These are phyloP conservation scores for Sebastes vulpes DNA, from an alignment of 2,797 vertebrate species.

Conservation along the genomic window DNA sequence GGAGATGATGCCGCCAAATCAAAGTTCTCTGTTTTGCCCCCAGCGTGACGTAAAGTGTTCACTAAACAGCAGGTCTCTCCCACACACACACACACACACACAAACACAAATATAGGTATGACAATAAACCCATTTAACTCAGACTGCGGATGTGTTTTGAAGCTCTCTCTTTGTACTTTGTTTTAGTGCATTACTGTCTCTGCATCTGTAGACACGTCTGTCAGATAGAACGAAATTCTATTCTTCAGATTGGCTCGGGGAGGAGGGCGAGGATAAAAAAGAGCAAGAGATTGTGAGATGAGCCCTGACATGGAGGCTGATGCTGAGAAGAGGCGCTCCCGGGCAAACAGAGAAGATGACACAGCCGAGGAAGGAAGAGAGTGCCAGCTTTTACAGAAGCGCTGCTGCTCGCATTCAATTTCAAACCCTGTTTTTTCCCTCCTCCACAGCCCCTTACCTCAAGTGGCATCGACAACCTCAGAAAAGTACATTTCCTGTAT, in stretches of 20 bases:
- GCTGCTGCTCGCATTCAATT: conserved; percentile 26
- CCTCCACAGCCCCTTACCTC: conserved; percentile 1
- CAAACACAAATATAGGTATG: background rate
- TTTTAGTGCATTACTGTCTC: background rate
- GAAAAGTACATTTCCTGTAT: conserved; percentile 19
- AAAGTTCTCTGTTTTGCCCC: background rate
- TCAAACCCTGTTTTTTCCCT: background rate
- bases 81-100: background rate
- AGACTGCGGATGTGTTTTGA: background rate
- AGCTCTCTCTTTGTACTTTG: background rate
- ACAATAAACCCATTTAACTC: background rate
- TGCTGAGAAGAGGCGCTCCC: conserved; percentile 50
- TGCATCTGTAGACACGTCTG: conserved; percentile 16
- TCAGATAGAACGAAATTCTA: conserved; percentile 1
- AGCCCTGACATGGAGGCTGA: conserved; percentile 61
- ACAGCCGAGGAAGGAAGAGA: conserved; percentile 28
- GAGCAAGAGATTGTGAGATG: conserved; percentile 54
- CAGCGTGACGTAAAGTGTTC: background rate
- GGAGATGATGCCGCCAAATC: background rate
- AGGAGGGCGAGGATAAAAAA: conserved; percentile 18
- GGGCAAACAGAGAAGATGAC: conserved; percentile 53
- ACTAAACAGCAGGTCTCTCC: background rate
- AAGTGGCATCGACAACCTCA: conserved; percentile 6
- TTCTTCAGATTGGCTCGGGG: conserved; percentile 9
- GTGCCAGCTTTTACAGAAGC: conserved; percentile 33